Evolutionary conservation across 2,888 invertebrate species (phyloP), one percentile per base, ranked within the genome.

Genomic region (Steinernema scapterisci): DNA sequence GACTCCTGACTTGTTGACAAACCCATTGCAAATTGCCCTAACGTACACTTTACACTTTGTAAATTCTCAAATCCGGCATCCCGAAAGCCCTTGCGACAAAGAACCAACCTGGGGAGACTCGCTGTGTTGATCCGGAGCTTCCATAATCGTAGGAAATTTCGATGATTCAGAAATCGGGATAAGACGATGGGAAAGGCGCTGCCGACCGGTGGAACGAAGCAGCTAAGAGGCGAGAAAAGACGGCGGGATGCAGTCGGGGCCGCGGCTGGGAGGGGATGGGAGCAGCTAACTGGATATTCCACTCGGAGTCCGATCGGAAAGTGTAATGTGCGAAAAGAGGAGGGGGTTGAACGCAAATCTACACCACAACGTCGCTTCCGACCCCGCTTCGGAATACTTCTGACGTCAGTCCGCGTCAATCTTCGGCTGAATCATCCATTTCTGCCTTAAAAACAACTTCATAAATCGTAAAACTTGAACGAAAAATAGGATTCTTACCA

Each of bases 291-390:
- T 63, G 63, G 63, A 63, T 63, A 63, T 63, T 63, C 25, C 63
- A 63, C 63, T 63, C 63, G 63, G 31, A 63, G 16, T 21, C 31
- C 63, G 63, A 38, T 27, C 63, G 13, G 5, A 63, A 63, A 63
- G 63, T 63, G 63, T 63, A 63, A 63, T 63, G 63, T 63, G 27
- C 27, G 63, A 27, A 13, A 27, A 27, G 63, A 63, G 63, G 63
- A 27, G 63, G 63, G 27, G 63, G 63, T 63, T 63, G 63, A 63
- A 63, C 63, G 63, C 63, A 54, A 54, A 54, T 25, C 23, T n/a
- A n/a, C 54, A 63, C 54, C 54, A 63, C 63, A 27, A 63, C 25
- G 38, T 38, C 38, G 48, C 48, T 5, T n/a, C n/a, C n/a, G n/a
- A n/a, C n/a, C n/a, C n/a, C n/a, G n/a, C n/a, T 2, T 48, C 3